phyloP scores from a whole-genome alignment of 2,888 invertebrate species.

The Tortrix viridana region DNA sequence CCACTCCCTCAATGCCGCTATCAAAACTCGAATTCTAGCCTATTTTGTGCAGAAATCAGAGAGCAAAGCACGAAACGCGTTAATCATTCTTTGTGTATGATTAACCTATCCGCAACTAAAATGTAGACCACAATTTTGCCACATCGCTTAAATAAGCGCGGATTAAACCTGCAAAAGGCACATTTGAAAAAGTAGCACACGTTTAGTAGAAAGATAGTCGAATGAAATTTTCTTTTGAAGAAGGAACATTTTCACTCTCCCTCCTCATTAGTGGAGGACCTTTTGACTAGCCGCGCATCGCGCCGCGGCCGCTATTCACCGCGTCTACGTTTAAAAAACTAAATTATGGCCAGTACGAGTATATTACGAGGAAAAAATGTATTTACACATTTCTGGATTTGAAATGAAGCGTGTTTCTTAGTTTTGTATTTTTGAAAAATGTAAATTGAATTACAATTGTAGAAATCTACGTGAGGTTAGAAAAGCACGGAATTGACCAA shows the following conservation, averaged over 20 bases:
- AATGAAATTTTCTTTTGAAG: constrained; percentile 64
- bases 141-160: constrained; percentile 13
- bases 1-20: too few species aligned
- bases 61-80: too few species aligned
- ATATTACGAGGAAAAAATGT: too few species aligned
- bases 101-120: constrained; percentile 1
- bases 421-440: too few species aligned
- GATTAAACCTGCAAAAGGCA: constrained; percentile 9
- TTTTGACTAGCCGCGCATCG: constrained; percentile 65
- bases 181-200: constrained; percentile 59
- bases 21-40: too few species aligned
- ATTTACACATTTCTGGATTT: too few species aligned
- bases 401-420: too few species aligned
- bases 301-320: constrained; percentile 56
- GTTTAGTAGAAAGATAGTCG: constrained; percentile 61
- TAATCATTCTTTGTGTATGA: too few species aligned
- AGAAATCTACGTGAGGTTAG: too few species aligned
- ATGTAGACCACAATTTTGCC: neutral
- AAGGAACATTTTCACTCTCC: constrained; percentile 63
- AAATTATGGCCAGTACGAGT: constrained; percentile 26
- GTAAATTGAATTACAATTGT: too few species aligned
- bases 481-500: too few species aligned
- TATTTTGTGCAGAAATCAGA: too few species aligned
- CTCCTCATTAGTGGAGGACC: constrained; percentile 66
- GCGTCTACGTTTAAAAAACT: constrained; percentile 47